Conservation (phyloP, 2,797 vertebrate species). For the Alectoris magna region DNA sequence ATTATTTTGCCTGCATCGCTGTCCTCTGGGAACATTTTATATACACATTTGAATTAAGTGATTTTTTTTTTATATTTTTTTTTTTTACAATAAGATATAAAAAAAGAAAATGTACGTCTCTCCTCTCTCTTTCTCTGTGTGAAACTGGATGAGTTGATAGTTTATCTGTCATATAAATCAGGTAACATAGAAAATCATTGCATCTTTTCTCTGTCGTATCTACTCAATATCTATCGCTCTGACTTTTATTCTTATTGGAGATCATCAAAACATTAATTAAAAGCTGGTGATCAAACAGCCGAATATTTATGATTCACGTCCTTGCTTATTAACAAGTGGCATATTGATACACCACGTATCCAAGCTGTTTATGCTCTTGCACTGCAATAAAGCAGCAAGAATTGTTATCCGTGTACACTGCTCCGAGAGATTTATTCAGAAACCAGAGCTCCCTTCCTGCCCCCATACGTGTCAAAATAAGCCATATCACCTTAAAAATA, state of each 20-base stretch:
- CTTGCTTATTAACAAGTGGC: conserved; percentile 77
- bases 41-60: conserved; percentile 59
- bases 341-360: conserved; percentile 73
- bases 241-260: conserved; percentile 79
- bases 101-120: conserved; percentile 31
- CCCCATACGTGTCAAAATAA: conserved; percentile 40
- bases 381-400: conserved; percentile 71
- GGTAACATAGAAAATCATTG: conserved; percentile 69
- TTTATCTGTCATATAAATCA: conserved; percentile 78
- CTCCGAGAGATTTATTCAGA: conserved; percentile 64
- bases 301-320: conserved; percentile 76
- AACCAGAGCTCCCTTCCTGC: neutral
- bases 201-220: conserved; percentile 65
- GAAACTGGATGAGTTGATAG: conserved; percentile 61
- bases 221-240: conserved; percentile 69
- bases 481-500: neutral
- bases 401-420: conserved; percentile 57
- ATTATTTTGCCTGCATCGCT: neutral
- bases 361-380: conserved; percentile 67
- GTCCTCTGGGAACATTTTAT: conserved; percentile 61
- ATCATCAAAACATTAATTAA: conserved; percentile 80
- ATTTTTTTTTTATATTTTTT: conserved; percentile 35
- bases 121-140: conserved; percentile 50
- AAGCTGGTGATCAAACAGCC: conserved; percentile 75
- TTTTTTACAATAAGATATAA: conserved; percentile 65